These are phyloP conservation scores for Lemur catta DNA, from an alignment of 2,797 vertebrate species.

Conservation along the genomic window DNA sequence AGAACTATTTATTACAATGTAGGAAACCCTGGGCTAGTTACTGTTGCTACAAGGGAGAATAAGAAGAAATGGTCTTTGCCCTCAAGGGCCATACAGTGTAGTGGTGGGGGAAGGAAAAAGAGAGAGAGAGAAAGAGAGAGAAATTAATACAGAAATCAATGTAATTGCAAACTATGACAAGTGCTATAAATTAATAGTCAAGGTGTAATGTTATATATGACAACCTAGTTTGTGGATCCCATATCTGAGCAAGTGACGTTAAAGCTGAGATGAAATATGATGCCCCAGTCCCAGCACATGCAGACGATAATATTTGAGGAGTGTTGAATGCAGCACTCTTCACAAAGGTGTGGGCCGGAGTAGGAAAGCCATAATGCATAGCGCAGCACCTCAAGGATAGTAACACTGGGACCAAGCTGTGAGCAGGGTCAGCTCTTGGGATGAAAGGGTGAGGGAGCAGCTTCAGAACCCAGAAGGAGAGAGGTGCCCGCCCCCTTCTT, in stretches of 20 bases:
- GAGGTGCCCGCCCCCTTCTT: too few species aligned
- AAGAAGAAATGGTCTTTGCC: not conserved
- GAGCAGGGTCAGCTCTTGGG: not conserved
- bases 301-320: not conserved
- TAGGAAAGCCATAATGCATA: not conserved
- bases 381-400: not conserved
- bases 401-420: not conserved
- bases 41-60: not conserved
- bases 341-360: not conserved
- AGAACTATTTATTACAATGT: not conserved
- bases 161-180: not conserved
- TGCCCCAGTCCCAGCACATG: not conserved
- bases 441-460: not conserved
- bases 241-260: not conserved
- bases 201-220: not conserved
- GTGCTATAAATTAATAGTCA: not conserved
- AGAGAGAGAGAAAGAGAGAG: not conserved
- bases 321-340: not conserved
- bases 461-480: not conserved
- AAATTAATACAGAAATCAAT: not conserved
- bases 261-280: not conserved
- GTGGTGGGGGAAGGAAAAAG: not conserved
- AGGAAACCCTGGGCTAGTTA: not conserved
- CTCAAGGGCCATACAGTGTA: not conserved
- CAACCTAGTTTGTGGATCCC: not conserved